phyloP scores from a whole-genome alignment of 2,797 vertebrate genomes.

The Enteromius argenteus region DNA sequence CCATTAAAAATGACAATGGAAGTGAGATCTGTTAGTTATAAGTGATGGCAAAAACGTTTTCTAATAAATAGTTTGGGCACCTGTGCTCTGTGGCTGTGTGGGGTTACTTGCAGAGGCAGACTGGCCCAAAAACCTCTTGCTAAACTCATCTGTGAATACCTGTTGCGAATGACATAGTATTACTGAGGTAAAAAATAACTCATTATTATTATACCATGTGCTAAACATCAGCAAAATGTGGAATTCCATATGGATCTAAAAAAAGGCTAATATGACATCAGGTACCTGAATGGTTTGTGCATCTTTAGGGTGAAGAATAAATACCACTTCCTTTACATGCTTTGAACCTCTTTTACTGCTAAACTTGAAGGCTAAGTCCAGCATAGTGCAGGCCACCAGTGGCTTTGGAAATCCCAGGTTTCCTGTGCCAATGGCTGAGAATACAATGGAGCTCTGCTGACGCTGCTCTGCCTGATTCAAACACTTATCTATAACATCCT shows the following conservation, averaged over 20 bases:
- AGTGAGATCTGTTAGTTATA: background rate
- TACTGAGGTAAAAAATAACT: background rate
- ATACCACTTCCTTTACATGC: conserved; percentile 78
- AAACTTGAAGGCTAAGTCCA: conserved; percentile 79
- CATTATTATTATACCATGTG: background rate
- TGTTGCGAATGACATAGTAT: conserved; percentile 59
- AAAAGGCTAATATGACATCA: background rate
- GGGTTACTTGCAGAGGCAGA: conserved; percentile 27
- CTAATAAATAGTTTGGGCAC: conserved; percentile 47
- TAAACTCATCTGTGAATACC: conserved; percentile 74
- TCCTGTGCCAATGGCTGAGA: conserved; percentile 90
- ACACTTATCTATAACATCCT: conserved; percentile 76
- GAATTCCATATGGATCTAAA: background rate
- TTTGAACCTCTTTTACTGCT: conserved; percentile 71
- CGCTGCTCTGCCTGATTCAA: conserved; percentile 77
- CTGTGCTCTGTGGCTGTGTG: conserved; percentile 55
- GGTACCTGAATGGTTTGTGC: conserved; percentile 80
- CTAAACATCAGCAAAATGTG: background rate
- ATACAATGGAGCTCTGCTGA: conserved; percentile 80
- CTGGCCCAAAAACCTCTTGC: conserved; percentile 62
- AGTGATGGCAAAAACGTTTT: too few relatives aligned
- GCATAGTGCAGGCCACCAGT: conserved; percentile 78
- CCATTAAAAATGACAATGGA: background rate
- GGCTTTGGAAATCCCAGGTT: conserved; percentile 84
- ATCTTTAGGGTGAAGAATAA: conserved; percentile 82